These are phyloP conservation scores for Borostomias antarcticus DNA, from an alignment of 2,797 vertebrate genomes.

Conservation along the genomic window DNA sequence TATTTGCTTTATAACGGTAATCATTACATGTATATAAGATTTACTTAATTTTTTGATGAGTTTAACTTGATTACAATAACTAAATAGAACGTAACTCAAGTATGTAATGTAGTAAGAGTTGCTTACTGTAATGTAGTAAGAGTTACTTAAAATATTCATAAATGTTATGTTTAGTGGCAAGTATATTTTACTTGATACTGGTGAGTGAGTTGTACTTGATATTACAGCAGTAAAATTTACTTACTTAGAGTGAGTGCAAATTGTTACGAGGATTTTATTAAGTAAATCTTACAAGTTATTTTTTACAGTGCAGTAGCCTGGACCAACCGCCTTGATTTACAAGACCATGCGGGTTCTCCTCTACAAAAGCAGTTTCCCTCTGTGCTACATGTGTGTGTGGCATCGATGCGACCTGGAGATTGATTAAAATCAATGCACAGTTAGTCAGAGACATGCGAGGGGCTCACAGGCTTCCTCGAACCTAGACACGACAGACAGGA, in stretches of 20 bases:
- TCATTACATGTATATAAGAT: constrained; percentile 22
- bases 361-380: not conserved
- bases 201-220: constrained; percentile 35
- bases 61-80: too few species aligned
- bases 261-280: constrained; percentile 31
- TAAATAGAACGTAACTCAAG: too few species aligned
- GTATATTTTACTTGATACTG: constrained; percentile 35
- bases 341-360: not conserved
- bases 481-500: not conserved
- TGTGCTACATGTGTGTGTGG: not conserved
- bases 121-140: too few species aligned
- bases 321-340: too few species aligned
- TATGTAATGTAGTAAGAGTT: too few species aligned
- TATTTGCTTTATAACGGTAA: constrained; percentile 20
- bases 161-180: constrained; percentile 28
- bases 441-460: too few species aligned
- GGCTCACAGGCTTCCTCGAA: too few species aligned
- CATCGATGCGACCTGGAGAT: not conserved
- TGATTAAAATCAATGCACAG: not conserved
- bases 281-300: constrained; percentile 27
- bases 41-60: constrained; percentile 34
- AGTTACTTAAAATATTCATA: constrained; percentile 31
- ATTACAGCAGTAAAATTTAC: constrained; percentile 30
- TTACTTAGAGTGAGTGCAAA: constrained; percentile 24
- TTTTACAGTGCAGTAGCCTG: constrained; percentile 33